Evolutionary conservation across 2,797 vertebrate species (phyloP).

Genomic region (Cheirogaleus major): DNA sequence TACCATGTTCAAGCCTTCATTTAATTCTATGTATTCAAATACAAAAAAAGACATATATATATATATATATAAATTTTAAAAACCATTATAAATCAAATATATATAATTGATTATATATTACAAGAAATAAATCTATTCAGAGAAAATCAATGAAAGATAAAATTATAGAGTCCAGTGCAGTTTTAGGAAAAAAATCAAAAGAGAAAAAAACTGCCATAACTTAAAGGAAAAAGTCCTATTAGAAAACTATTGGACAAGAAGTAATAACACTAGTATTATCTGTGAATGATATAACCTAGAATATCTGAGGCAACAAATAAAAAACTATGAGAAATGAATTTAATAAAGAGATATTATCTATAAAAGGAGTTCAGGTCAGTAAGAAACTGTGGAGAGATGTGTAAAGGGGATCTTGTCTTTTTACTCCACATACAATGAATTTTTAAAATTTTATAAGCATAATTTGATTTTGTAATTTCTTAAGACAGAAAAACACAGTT

Average conservation of each 20-base stretch:
- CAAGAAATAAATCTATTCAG: not conserved
- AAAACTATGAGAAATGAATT: constrained; percentile 6
- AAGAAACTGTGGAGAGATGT: not conserved
- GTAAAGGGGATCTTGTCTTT: not conserved
- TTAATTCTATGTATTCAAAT: not conserved
- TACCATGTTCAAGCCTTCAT: not conserved
- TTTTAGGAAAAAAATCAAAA: not conserved
- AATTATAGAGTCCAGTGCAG: not conserved
- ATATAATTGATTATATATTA: not conserved
- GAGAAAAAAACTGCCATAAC: not conserved
- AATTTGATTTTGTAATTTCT: not conserved
- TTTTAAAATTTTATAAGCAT: not conserved
- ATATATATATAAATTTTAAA: not conserved
- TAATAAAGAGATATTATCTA: not conserved
- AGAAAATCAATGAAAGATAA: not conserved
- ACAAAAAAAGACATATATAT: not conserved
- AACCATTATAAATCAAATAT: not conserved
- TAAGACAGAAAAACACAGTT: not conserved
- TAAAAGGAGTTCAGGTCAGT: not conserved
- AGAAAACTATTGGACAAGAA: not conserved
- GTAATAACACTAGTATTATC: not conserved
- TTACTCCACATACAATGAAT: not conserved
- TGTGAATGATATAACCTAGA: not conserved
- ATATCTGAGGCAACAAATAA: not conserved
- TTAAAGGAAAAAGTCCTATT: not conserved